Conservation (phyloP, 2,113 vertebrate species). For the Mesoclemmys tuberculata region DNA sequence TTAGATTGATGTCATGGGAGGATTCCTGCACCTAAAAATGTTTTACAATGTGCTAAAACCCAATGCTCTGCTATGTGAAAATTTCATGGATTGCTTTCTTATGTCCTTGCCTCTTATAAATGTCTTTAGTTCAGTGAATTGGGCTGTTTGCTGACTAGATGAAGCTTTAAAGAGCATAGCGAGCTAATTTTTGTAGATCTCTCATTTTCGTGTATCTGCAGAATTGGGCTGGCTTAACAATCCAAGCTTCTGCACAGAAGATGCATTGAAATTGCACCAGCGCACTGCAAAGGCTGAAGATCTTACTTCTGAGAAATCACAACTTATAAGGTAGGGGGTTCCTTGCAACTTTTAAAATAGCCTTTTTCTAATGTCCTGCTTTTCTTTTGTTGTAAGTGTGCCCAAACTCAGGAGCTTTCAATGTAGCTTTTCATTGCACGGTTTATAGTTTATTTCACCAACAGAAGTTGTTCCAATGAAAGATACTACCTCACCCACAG, state of each 20-base stretch:
- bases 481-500: neutral
- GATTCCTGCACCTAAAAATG: conserved; percentile 12
- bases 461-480: neutral
- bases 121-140: neutral
- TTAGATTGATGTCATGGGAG: neutral
- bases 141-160: conserved; percentile 21
- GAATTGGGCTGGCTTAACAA: conserved; percentile 93
- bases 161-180: conserved; percentile 1
- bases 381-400: neutral
- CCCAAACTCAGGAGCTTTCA: neutral
- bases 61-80: conserved; percentile 5
- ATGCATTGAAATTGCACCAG: conserved; percentile 80
- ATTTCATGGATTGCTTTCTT: neutral
- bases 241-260: conserved; percentile 85
- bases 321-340: conserved; percentile 64
- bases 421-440: neutral
- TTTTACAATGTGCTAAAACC: neutral
- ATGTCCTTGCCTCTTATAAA: neutral
- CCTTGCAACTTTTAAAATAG: neutral
- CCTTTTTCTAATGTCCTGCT: neutral
- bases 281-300: conserved; percentile 56
- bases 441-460: neutral
- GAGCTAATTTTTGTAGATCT: conserved; percentile 37
- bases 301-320: conserved; percentile 30
- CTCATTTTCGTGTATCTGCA: conserved; percentile 54